A percentile compares a stretch with the other conserved stretches of the same genome.
phyloP scores from a whole-genome alignment of 1,140 invertebrate genomes.

The Euwallacea fornicatus region DNA sequence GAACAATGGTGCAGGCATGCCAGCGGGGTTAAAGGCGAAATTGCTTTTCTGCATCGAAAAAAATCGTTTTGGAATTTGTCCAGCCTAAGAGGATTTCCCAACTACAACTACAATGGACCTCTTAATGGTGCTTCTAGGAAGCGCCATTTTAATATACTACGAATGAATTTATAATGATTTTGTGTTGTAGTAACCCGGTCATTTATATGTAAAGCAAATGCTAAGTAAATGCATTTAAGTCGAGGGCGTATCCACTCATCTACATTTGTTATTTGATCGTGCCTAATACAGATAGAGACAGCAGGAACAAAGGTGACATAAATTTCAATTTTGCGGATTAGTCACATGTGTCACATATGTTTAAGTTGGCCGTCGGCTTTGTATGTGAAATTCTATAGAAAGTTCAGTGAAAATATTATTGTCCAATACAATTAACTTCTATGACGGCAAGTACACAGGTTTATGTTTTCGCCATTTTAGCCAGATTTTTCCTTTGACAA shows the following conservation, averaged over 20 bases:
- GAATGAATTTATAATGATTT: slow-evolving; percentile 35
- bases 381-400: neutral
- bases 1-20: neutral
- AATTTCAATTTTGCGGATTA: slow-evolving; percentile 26
- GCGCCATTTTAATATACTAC: slow-evolving; percentile 29
- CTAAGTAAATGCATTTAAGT: slow-evolving; percentile 34
- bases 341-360: slow-evolving; percentile 12
- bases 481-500: no score
- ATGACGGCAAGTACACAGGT: no score
- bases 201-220: slow-evolving; percentile 38
- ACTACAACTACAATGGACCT: slow-evolving; percentile 20
- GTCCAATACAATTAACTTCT: no score
- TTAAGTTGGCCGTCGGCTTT: neutral
- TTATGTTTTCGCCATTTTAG: no score
- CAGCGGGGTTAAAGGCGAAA: neutral
- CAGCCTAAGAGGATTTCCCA: slow-evolving; percentile 15
- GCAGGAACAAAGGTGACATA: slow-evolving; percentile 22
- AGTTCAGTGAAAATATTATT: no score
- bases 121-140: slow-evolving; percentile 27
- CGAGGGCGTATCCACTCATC: slow-evolving; percentile 36
- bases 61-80: neutral
- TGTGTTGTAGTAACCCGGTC: slow-evolving; percentile 23
- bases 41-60: slow-evolving; percentile 9
- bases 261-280: slow-evolving; percentile 38
- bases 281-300: slow-evolving; percentile 22